Conservation (phyloP, 2,113 vertebrate genomes). For the Ictalurus furcatus region DNA sequence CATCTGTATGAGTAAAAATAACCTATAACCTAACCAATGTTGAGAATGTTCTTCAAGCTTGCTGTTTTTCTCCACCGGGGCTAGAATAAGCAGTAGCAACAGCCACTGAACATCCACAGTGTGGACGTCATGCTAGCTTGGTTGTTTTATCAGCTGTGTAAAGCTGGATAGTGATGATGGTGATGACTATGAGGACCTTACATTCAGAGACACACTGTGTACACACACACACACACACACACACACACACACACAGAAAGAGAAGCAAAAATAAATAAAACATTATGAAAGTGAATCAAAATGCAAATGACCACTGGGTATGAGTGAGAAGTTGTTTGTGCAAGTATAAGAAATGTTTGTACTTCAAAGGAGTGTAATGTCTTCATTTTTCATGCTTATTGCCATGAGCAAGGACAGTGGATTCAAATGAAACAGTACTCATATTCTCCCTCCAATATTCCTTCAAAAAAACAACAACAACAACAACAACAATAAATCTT, state of each 20-base stretch:
- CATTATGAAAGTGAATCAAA: background rate
- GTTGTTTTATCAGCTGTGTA: slow-evolving; percentile 25
- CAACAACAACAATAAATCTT: background rate
- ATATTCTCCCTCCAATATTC: no score
- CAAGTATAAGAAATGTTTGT: background rate
- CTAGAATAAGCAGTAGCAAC: slow-evolving; percentile 5
- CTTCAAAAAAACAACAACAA: background rate
- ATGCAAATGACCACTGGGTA: background rate
- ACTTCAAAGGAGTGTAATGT: background rate
- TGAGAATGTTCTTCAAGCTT: background rate
- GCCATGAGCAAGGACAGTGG: background rate
- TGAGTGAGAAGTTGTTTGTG: background rate
- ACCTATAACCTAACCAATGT: background rate
- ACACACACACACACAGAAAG: background rate
- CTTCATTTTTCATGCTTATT: background rate
- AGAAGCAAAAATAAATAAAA: background rate
- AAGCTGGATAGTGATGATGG: slow-evolving; percentile 23
- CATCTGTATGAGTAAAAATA: background rate
- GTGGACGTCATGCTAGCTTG: slow-evolving; percentile 23
- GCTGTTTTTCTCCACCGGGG: background rate
- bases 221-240: slow-evolving; percentile 16
- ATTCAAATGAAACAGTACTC: background rate
- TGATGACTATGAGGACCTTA: slow-evolving; percentile 16
- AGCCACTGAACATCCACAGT: background rate
- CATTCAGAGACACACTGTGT: slow-evolving; percentile 24